These are phyloP conservation scores for Ceratotherium simum DNA, from an alignment of 2,113 vertebrate species.

Conservation along the genomic window DNA sequence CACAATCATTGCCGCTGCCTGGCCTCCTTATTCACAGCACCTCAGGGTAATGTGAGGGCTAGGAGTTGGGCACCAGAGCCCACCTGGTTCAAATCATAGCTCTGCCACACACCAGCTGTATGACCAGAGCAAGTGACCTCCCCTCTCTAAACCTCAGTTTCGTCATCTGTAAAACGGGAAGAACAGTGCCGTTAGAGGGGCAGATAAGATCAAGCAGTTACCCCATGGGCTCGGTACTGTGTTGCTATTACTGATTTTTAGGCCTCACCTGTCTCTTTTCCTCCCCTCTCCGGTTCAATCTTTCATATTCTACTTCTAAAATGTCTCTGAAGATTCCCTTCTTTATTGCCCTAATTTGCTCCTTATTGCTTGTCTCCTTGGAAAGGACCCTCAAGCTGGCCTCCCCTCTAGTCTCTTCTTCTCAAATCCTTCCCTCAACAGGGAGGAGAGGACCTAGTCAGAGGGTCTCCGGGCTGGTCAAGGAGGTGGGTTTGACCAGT, in stretches of 20 bases:
- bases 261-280: background rate
- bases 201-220: background rate
- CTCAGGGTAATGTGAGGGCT: background rate
- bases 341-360: rapidly evolving
- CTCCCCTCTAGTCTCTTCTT: background rate
- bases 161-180: background rate
- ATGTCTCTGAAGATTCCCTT: background rate
- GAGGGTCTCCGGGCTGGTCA: background rate
- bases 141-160: background rate
- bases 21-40: background rate
- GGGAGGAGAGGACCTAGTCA: background rate
- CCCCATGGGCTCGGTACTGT: no score
- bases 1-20: rapidly evolving
- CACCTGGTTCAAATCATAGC: background rate
- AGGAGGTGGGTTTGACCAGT: background rate
- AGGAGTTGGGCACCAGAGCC: background rate
- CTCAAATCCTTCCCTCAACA: background rate
- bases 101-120: background rate
- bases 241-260: background rate
- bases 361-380: background rate
- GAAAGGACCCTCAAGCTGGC: background rate
- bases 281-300: background rate
- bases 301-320: background rate
- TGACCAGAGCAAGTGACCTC: background rate
- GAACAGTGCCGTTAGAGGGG: background rate